These are phyloP conservation scores for Lophius americanus DNA, from an alignment of 2,797 vertebrate species.

Conservation along the genomic window DNA sequence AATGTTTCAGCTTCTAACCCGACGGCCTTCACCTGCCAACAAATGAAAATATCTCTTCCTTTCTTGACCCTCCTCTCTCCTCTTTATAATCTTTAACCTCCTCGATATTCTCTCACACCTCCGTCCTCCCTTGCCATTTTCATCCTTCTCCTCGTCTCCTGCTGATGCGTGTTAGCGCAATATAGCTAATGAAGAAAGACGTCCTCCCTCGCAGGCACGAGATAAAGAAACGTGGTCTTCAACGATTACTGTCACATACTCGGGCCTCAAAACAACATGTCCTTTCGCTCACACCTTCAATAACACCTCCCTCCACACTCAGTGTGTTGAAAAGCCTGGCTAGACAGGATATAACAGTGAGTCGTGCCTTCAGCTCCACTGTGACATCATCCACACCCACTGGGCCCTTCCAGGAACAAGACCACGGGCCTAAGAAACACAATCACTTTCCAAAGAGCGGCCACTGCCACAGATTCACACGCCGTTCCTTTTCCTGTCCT, in stretches of 20 bases:
- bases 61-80: background rate
- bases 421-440: slow-evolving; percentile 34
- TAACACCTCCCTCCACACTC: slow-evolving; percentile 15
- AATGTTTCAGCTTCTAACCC: slow-evolving; percentile 40
- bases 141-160: slow-evolving; percentile 14
- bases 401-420: slow-evolving; percentile 42
- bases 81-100: too few species aligned
- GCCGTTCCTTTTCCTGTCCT: too few species aligned
- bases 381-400: slow-evolving; percentile 58
- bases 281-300: slow-evolving; percentile 28
- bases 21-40: slow-evolving; percentile 18
- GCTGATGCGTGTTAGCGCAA: slow-evolving; percentile 37
- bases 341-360: slow-evolving; percentile 55
- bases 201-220: slow-evolving; percentile 25
- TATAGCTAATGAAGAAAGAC: slow-evolving; percentile 66
- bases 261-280: slow-evolving; percentile 22
- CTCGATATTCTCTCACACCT: slow-evolving; percentile 13
- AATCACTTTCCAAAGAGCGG: slow-evolving; percentile 4
- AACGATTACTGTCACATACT: slow-evolving; percentile 11
- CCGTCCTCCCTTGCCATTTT: slow-evolving; percentile 19
- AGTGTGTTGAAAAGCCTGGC: slow-evolving; percentile 51
- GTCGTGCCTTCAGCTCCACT: slow-evolving; percentile 46
- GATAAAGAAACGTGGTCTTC: slow-evolving; percentile 4
- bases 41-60: slow-evolving; percentile 14
- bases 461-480: background rate